Evolutionary conservation across 2,113 vertebrate genomes (phyloP), one percentile per base, ranked within the genome.

Genomic region (Planiliza haematocheilus): DNA sequence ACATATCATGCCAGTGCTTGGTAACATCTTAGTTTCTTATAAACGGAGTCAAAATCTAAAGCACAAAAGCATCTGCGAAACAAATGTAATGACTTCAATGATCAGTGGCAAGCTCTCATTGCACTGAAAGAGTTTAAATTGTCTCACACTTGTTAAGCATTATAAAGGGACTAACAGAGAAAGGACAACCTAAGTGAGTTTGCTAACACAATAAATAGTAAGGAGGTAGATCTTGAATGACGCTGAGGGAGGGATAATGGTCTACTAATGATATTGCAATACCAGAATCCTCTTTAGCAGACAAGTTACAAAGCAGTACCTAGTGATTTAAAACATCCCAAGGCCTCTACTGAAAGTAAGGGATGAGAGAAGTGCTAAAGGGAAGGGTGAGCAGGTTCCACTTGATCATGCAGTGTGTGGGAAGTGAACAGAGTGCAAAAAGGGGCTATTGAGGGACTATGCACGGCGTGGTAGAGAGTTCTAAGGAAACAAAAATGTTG

Each of bases 241-340:
- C 50, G 46, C 36, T 46, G 7, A 9, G 3, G 37, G 24, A 50
- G 42, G n/a, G 34, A 16, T 64, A 59, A 79, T 63, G 14, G 30
- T 51, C 52, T 16, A 9, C 55, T 73, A 63, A 83, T 60, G 50
- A 18, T 43, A 63, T 70, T n/a, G 53, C 20, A 62, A 57, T 42
- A 51, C 7, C 8, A 38, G 12, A 75, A 64, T 65, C 56, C 56
- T 57, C 64, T 79, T 70, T 37, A 57, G 48, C 16, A 48, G 72
- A 10, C 4, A 11, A 37, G 42, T 45, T 48, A 60, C 38, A 80
- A 69, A 45, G 59, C 37, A n/a, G 21, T 37, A 38, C 66, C 45
- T 20, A 21, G 50, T 48, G 11, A 74, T 71, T 45, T 67, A 56
- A 83, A 70, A 68, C 60, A 63, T 36, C 56, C 46, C 7, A 48